Percentiles rank a stretch among this genome's conserved stretches.
Conservation (phyloP, 1,140 invertebrate genomes). For the Drosophila bocqueti region DNA sequence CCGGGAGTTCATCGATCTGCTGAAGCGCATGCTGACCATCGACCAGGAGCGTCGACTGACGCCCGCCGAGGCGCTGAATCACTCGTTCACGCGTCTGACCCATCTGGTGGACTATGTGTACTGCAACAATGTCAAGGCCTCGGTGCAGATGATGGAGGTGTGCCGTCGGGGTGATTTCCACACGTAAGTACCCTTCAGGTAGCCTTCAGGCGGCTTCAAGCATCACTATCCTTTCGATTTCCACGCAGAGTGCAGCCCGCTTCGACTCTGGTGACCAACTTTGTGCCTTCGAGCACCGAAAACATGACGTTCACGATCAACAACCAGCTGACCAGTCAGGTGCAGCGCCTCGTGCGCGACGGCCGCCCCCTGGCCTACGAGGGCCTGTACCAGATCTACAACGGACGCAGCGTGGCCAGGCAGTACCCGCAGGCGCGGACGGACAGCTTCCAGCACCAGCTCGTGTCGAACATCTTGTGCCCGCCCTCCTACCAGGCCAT, state of each 20-base stretch:
- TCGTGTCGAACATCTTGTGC: conserved; percentile 96
- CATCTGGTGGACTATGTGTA: conserved; percentile 98
- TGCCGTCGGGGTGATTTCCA: conserved; percentile 89
- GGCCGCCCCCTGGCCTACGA: conserved; percentile 88
- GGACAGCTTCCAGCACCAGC: conserved; percentile 93
- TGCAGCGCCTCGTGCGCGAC: conserved; percentile 89
- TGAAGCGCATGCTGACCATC: conserved; percentile 99
- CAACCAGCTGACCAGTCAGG: conserved; percentile 91
- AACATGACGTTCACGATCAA: conserved; percentile 96
- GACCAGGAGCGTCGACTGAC: conserved; percentile 98
- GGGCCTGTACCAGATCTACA: conserved; percentile 95
- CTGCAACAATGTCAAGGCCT: conserved; percentile 97
- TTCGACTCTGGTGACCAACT: conserved; percentile 88
- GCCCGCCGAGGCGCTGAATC: conserved; percentile 97
- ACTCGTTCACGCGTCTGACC: conserved; percentile 96
- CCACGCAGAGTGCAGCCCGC: conserved; percentile 87
- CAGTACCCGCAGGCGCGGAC: conserved; percentile 88
- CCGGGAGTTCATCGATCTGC: conserved; percentile 97
- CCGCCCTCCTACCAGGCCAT: conserved; percentile 94
- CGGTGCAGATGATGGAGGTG: conserved; percentile 98
- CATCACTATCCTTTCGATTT: not conserved
- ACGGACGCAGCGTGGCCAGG: conserved; percentile 89
- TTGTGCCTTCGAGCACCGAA: conserved; percentile 91
- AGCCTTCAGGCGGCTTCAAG: not conserved
- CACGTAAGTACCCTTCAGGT: conserved; percentile 80